Evolutionary conservation across 2,888 invertebrate species (phyloP), one percentile per base, ranked within the genome.

Genomic region (Agrochola macilenta): DNA sequence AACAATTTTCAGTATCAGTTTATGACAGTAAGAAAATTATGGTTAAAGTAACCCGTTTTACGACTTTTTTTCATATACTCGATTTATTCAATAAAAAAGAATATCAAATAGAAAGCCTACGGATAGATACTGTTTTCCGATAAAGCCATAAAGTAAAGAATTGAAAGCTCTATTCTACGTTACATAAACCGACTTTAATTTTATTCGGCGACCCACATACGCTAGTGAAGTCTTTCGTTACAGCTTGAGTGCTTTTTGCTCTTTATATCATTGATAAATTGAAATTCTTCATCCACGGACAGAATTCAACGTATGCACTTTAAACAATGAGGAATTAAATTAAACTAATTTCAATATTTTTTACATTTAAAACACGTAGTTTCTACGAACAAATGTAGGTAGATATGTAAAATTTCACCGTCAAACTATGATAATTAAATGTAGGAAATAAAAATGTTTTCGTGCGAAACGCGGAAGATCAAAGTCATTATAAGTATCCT

Each of bases 1-100:
- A 87, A 87, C 83, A 82, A 81, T 82, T 72, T 84, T 61, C 85
- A 58, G 20, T 57, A 75, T 61, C 68, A 66, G 52, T 49, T 68
- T 70, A 65, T 79, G 58, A 0, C 14, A 57, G 12, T 74, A 60
- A 17, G 49, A 57, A 80, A 49, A 43, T 84, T 54, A 69, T 76
- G 30, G 72, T 76, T 72, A 52, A 46, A 72, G 65, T 39, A 69
- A 72, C 57, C n/a, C 3, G 35, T 52, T 69, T 52, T 20, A 72
- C 12, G 11, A 54, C 17, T 14, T 20, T 57, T 39, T 49, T 49
- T 71, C 49, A 70, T 74, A 9, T 1, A 54, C 64, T 69, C 30
- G 43, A 80, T 83, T 70, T 70, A 58, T 43, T 70, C 35, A 78
- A 71, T 63, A 71, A 61, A 70, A 60, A 63, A 61, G 26, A 80